phyloP scores from a whole-genome alignment of 2,888 invertebrate genomes.

The Standfussiana lucernea region DNA sequence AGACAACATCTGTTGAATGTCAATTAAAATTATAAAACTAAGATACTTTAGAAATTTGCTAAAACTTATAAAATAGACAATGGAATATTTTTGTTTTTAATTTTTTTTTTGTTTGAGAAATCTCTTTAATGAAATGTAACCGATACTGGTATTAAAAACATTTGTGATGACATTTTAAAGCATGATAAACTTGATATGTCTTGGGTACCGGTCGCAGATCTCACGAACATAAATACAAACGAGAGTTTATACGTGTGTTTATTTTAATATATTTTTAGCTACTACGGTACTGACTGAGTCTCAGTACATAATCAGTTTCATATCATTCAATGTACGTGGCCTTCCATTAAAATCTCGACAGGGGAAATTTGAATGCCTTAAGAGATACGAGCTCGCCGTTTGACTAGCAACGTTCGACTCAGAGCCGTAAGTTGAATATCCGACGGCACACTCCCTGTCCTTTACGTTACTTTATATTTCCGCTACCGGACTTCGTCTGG shows the following conservation, averaged over 20 bases:
- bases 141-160: slow-evolving; percentile 18
- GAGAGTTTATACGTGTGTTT: neutral
- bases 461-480: neutral
- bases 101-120: neutral
- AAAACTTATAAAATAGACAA: slow-evolving; percentile 23
- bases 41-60: slow-evolving; percentile 31
- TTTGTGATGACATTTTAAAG: slow-evolving; percentile 18
- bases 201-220: slow-evolving; percentile 15
- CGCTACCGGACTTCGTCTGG: slow-evolving; percentile 22
- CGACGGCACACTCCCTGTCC: neutral
- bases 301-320: slow-evolving; percentile 21
- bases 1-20: slow-evolving; percentile 9
- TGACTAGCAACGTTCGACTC: neutral
- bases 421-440: neutral
- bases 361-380: neutral
- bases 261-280: neutral
- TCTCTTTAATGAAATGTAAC: slow-evolving; percentile 11
- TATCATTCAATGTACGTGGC: slow-evolving; percentile 23
- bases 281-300: slow-evolving; percentile 21
- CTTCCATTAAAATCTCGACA: slow-evolving; percentile 5
- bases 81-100: slow-evolving; percentile 25
- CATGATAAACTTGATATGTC: slow-evolving; percentile 42
- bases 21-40: slow-evolving; percentile 20
- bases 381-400: neutral
- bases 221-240: neutral